phyloP scores from a whole-genome alignment of 2,113 vertebrate species.

The Polypterus bichir region DNA sequence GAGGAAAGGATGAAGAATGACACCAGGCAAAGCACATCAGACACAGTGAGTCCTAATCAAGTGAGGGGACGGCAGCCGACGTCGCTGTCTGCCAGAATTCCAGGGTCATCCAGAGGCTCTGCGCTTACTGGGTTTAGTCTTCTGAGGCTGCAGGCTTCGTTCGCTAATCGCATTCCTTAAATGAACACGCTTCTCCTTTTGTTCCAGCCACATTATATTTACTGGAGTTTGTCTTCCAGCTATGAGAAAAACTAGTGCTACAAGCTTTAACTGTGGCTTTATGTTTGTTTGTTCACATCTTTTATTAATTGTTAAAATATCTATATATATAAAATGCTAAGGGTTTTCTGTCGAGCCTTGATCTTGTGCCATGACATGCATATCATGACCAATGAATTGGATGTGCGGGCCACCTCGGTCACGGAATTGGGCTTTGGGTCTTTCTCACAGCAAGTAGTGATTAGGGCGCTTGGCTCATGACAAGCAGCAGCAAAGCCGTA shows the following conservation, averaged over 20 bases:
- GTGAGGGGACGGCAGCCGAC: constrained; percentile 18
- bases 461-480: too few species aligned
- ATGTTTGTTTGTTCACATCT: too few species aligned
- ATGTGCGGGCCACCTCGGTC: too few species aligned
- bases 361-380: too few species aligned
- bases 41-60: constrained; percentile 29
- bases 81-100: constrained; percentile 22
- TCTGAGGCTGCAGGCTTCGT: constrained; percentile 39
- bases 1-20: constrained; percentile 47
- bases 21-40: constrained; percentile 33
- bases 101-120: constrained; percentile 28
- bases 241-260: constrained; percentile 22
- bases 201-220: constrained; percentile 37
- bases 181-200: constrained; percentile 43
- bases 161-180: constrained; percentile 37
- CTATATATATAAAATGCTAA: too few species aligned
- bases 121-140: constrained; percentile 30
- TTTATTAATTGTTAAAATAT: too few species aligned
- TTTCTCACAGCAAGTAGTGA: too few species aligned
- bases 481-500: too few species aligned
- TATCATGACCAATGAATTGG: too few species aligned
- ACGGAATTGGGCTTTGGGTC: too few species aligned
- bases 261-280: too few species aligned
- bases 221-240: constrained; percentile 31
- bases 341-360: too few species aligned